A percentile compares a stretch with the other conserved stretches of the same genome.
Conservation (phyloP, 2,113 vertebrate genomes). For the Sterrhoptilus dennistouni region DNA sequence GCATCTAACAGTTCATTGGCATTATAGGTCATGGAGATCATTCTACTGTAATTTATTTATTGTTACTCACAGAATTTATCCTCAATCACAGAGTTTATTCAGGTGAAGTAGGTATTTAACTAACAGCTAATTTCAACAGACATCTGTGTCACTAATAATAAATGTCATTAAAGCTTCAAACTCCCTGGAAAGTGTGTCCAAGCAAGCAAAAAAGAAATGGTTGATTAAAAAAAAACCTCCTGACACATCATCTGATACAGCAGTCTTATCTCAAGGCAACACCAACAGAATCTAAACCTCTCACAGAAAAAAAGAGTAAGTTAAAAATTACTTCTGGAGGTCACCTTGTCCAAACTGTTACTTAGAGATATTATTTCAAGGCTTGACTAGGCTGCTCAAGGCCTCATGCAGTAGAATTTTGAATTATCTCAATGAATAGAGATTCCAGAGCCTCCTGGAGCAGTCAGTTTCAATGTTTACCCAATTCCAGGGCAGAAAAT, state of each 20-base stretch:
- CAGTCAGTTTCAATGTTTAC: not conserved
- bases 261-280: not conserved
- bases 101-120: not conserved
- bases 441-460: not conserved
- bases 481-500: fast-evolving
- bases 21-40: not conserved
- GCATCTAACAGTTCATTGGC: not conserved
- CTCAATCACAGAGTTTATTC: not conserved
- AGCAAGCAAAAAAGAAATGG: not conserved
- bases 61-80: not conserved
- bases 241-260: not conserved
- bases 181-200: not conserved
- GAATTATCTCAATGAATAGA: fast-evolving
- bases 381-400: not conserved
- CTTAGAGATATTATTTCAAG: not conserved
- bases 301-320: fast-evolving
- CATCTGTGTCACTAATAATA: not conserved
- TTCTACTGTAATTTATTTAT: not conserved
- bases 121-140: not conserved
- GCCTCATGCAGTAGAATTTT: not conserved
- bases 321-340: not conserved
- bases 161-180: not conserved
- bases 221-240: not conserved
- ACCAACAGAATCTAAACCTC: not conserved
- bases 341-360: not conserved